Conservation (phyloP, 2,888 invertebrate species). For the Papilio gigon region DNA sequence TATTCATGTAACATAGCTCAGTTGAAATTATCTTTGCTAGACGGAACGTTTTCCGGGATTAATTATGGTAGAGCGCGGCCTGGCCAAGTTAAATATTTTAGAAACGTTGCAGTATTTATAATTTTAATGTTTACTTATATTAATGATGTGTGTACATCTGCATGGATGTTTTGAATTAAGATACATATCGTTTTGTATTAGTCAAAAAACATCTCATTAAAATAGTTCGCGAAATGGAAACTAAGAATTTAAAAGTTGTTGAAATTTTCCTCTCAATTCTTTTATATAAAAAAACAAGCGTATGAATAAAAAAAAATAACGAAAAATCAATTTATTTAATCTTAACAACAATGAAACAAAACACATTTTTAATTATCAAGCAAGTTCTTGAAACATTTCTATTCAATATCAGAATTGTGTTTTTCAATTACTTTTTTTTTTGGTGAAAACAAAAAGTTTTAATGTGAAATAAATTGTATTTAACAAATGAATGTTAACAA, state of each 20-base stretch:
- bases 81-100: not conserved
- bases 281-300: not conserved
- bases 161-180: not conserved
- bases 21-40: not conserved
- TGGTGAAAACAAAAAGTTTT: not conserved
- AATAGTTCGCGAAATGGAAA: no score
- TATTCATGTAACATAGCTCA: not conserved
- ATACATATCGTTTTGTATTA: not conserved
- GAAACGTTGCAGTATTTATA: not conserved
- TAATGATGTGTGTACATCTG: not conserved
- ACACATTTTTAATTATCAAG: not conserved
- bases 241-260: no score
- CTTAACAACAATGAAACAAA: not conserved
- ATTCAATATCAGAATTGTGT: not conserved
- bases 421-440: not conserved
- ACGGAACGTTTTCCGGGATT: not conserved
- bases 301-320: not conserved
- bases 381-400: not conserved
- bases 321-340: not conserved
- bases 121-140: not conserved
- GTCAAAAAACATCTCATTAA: not conserved
- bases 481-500: not conserved
- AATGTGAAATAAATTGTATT: not conserved
- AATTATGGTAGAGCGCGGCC: not conserved
- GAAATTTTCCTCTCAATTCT: not conserved